Conservation (phyloP, 53 echinoderm and acorn worm genomes). For the Zoroaster sp. region DNA sequence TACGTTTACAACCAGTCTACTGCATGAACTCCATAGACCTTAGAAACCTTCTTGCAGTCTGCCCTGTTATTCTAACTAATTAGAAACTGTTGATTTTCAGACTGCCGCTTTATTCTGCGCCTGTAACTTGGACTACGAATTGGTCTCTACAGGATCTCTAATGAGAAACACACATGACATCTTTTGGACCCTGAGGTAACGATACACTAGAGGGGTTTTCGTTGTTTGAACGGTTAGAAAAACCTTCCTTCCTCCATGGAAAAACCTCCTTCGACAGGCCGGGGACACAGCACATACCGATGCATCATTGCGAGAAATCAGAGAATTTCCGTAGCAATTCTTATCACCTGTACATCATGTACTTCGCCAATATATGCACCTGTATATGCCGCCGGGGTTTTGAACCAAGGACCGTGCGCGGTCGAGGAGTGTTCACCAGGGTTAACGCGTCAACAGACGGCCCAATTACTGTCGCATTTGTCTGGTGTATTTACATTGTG, state of each 20-base stretch:
- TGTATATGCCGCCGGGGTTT: constrained; percentile 19
- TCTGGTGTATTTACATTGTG: constrained; percentile 80
- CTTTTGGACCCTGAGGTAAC: constrained; percentile 1
- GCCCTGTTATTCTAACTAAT: constrained; percentile 73
- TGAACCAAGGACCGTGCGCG: background rate
- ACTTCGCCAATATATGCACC: constrained; percentile 18
- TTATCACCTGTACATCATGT: background rate
- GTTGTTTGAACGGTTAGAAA: background rate
- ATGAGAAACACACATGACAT: constrained; percentile 55
- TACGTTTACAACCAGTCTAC: background rate
- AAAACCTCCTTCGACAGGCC: too few species aligned
- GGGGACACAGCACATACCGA: background rate
- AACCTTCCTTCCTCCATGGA: background rate
- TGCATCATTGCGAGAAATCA: background rate
- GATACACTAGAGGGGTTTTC: constrained; percentile 17
- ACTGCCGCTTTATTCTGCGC: constrained; percentile 47
- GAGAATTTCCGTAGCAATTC: constrained; percentile 36
- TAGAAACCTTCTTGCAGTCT: constrained; percentile 46
- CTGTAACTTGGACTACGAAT: constrained; percentile 28
- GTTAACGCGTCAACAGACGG: constrained; percentile 33
- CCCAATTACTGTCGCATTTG: constrained; percentile 88
- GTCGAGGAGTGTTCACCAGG: background rate
- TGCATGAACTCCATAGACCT: constrained; percentile 17
- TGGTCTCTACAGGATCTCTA: constrained; percentile 47
- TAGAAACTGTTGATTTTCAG: constrained; percentile 69